Conservation (phyloP, 2,888 invertebrate species). For the Chrysodeixis includens region DNA sequence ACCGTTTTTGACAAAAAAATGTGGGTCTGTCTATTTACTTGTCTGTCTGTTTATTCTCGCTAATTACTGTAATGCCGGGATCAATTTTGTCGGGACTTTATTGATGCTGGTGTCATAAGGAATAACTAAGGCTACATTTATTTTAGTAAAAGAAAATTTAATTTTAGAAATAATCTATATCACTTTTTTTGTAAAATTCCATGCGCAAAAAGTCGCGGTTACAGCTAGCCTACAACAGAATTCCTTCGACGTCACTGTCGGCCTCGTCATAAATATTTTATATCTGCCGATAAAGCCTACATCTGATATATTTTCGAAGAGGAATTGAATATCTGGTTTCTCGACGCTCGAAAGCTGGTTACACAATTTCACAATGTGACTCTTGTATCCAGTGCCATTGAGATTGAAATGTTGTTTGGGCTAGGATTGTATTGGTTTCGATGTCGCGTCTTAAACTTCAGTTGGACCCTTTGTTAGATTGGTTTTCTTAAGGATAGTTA, state of each 20-base stretch:
- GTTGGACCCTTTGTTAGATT: not conserved
- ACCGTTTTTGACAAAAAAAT: too few relatives aligned
- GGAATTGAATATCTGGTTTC: constrained; percentile 1
- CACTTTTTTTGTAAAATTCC: too few relatives aligned
- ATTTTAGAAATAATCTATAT: too few relatives aligned
- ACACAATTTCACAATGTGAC: not conserved
- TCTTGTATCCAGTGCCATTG: constrained; percentile 3
- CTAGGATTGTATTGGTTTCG: not conserved
- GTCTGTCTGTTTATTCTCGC: too few relatives aligned
- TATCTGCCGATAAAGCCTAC: not conserved
- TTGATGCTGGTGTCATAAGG: too few relatives aligned
- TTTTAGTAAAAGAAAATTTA: too few relatives aligned
- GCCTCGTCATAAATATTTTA: not conserved
- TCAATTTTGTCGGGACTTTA: too few relatives aligned
- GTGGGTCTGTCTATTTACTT: too few relatives aligned
- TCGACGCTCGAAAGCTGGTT: not conserved
- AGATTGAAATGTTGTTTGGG: not conserved
- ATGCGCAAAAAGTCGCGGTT: too few relatives aligned
- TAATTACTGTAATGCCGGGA: too few relatives aligned
- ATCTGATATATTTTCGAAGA: not conserved
- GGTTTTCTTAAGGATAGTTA: not conserved
- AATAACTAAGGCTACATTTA: too few relatives aligned
- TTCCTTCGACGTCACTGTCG: not conserved
- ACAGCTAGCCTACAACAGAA: too few relatives aligned
- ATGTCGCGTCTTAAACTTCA: not conserved